Conservation (phyloP, 2,888 invertebrate genomes). For the Polydrusus cervinus region DNA sequence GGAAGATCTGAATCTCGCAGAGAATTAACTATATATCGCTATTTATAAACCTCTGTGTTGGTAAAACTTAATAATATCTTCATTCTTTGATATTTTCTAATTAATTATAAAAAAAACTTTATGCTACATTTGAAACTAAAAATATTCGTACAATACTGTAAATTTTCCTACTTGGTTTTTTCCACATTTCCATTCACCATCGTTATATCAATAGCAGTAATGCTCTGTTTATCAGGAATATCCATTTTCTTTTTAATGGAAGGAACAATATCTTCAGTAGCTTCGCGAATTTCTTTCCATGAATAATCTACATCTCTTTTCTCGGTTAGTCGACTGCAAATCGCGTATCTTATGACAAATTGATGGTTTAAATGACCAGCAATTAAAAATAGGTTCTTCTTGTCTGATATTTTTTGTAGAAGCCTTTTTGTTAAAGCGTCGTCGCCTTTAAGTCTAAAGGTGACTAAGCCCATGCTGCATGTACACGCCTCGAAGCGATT, state of each 20-base stretch:
- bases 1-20: no score
- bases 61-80: no score
- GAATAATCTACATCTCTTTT: constrained; percentile 84
- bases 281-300: constrained; percentile 70
- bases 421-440: constrained; percentile 82
- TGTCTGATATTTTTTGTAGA: constrained; percentile 81
- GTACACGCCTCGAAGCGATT: constrained; percentile 83
- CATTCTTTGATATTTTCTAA: no score
- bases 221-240: constrained; percentile 33
- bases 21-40: no score
- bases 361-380: constrained; percentile 81
- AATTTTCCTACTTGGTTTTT: constrained; percentile 59
- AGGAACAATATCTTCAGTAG: constrained; percentile 60
- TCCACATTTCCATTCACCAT: constrained; percentile 57
- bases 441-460: constrained; percentile 88
- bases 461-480: constrained; percentile 80
- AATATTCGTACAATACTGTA: not conserved
- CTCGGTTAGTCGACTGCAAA: constrained; percentile 84
- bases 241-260: constrained; percentile 24
- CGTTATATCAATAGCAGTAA: constrained; percentile 55
- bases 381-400: constrained; percentile 88
- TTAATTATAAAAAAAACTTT: no score
- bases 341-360: constrained; percentile 85
- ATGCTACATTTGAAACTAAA: no score
- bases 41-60: no score